Base-by-base conservation (phyloP, 1,140 invertebrate genomes). In the Acyrthosiphon pisum region DNA sequence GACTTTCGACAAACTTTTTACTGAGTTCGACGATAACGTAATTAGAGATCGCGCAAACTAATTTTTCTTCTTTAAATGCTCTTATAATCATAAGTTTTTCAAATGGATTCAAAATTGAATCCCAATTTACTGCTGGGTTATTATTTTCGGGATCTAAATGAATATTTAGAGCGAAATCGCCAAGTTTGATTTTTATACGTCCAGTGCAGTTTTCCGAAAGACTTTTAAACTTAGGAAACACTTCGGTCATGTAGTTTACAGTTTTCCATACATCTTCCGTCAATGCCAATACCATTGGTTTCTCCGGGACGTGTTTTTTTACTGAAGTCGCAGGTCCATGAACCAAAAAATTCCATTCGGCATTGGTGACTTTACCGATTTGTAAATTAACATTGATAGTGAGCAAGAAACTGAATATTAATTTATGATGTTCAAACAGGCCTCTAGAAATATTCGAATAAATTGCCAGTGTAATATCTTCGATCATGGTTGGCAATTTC, bases 341-440 rank as follows among this genome's bases (percentile, higher is more conserved):
- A 11, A 98, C 95, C 93, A 98, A 96, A 94, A 97, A 98, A 95
- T 97, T 97, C 96, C 97, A 98, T 94, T 98, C 96, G 0, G 94
- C 94, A 3, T 96, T 95, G 0, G 94, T 95, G 11, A 98, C 96
- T 11, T 95, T 93, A 0, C 95, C 95, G 2, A 95, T 95, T 94
- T 97, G 96, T 56, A 96, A 96, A 94, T 97, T 96, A 93, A 98
- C 97, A 9, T 97, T 97, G 41, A 97, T 95, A 94, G 97, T 98
- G 18, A 98, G 95, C 95, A 99, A 96, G 94, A 98, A 98, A 94
- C 97, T 97, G 94, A 97, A 99, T 48, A 99, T 97, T 0, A 99
- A 95, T 96, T 99, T 99, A 95, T 99, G 98, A 94, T 97, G 97
- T 95, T 99, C 98, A 95, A 99, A 99, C 7, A 99, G 95, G 0